Conservation (phyloP, 2,888 invertebrate genomes). For the Pelosia muscerda region DNA sequence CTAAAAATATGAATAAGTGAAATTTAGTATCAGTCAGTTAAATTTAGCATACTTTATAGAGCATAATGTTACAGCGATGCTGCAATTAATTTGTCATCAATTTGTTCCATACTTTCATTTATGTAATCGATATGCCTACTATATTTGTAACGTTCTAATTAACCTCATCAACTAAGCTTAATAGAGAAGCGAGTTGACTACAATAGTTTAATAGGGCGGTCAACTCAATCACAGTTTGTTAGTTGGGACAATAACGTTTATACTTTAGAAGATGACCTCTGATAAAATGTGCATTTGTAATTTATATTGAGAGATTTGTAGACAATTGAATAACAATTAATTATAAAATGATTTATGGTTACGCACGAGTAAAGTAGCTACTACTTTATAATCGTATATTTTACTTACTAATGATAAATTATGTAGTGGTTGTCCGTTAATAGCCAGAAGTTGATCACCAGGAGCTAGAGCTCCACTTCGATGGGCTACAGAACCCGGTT, state of each 20-base stretch:
- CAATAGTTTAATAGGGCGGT: slow-evolving; percentile 21
- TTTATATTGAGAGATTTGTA: too few relatives aligned
- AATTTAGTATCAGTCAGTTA: too few relatives aligned
- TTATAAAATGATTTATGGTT: too few relatives aligned
- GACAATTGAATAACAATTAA: too few relatives aligned
- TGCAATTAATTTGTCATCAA: background rate
- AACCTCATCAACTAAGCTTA: slow-evolving; percentile 17
- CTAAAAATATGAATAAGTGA: slow-evolving; percentile 66
- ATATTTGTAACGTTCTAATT: slow-evolving; percentile 15
- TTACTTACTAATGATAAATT: slow-evolving; percentile 88
- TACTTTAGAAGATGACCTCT: background rate
- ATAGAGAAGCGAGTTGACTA: slow-evolving; percentile 12
- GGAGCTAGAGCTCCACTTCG: slow-evolving; percentile 94
- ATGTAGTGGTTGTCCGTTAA: slow-evolving; percentile 94
- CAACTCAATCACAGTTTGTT: slow-evolving; percentile 13
- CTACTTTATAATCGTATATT: background rate
- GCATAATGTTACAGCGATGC: background rate
- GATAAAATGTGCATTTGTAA: background rate
- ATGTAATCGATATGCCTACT: slow-evolving; percentile 6
- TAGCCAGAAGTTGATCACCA: slow-evolving; percentile 95
- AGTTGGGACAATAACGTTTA: background rate
- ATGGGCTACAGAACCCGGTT: slow-evolving; percentile 96
- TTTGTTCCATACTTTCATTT: slow-evolving; percentile 10
- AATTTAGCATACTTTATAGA: background rate
- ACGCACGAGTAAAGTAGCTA: background rate